Evolutionary conservation across 2,113 vertebrate genomes (phyloP), one percentile per base, ranked within the genome.

Genomic region (Podilymbus podiceps): DNA sequence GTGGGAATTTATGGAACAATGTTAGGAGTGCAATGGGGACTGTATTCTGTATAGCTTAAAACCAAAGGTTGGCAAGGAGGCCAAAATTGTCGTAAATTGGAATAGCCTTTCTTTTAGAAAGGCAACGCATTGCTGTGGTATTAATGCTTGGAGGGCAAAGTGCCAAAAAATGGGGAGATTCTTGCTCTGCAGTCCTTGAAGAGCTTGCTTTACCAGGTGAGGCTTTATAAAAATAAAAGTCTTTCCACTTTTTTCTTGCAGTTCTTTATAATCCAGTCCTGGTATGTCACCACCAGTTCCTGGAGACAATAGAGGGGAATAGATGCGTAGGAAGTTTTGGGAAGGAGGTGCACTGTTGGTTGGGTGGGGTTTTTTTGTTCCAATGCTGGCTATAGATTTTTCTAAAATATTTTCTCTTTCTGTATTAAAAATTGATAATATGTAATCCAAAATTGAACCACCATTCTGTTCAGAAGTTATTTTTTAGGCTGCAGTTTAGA

Each of bases 141-240:
- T 90, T 90, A 73, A 71, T 90, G 38, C 25, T 71, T 47, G 64
- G 35, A 78, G 31, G n/a, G 71, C 44, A 35, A 84, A 74, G 40
- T 83, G 42, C 30, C 53, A 77, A 88, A 94, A 90, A 50, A 13
- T 23, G 13, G 14, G 35, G 79, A 86, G 50, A 60, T 80, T 69
- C 60, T 85, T 92, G 33, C 47, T 89, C 44, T 94, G 56, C 44
- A n/a, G 23, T 77, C 67, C 31, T 95, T 56, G 28, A 86, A 95
- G 35, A 84, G n/a, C 62, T 66, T 83, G 23, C 49, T 96, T 83
- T 90, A 92, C 55, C 83, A 95, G 72, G 64, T 96, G 47, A 88
- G 73, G 30, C n/a, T 88, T 53, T 77, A 56, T 63, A 81, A 95
- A 85, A 93, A 77, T 55, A 80, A 15, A 74, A 74, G 30, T 52